A percentile compares a stretch with the other conserved stretches of the same genome.
Conservation (phyloP, 2,113 vertebrate species). For the Neogale vison region DNA sequence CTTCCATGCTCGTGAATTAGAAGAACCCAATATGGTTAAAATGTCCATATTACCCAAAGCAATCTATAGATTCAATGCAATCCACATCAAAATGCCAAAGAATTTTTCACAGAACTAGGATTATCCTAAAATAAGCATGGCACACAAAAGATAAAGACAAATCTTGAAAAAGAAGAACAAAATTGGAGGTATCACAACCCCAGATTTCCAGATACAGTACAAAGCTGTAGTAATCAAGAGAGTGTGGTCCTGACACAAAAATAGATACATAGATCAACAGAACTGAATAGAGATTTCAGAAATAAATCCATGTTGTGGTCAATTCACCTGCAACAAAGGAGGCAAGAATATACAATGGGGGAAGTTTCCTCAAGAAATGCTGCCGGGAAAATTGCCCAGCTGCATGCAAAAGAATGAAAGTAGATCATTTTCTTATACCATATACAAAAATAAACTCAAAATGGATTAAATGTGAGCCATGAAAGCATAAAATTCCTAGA, state of each 20-base stretch:
- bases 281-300: background rate
- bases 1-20: background rate
- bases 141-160: background rate
- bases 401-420: background rate
- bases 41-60: background rate
- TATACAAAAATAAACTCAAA: background rate
- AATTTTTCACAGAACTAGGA: background rate
- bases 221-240: background rate
- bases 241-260: background rate
- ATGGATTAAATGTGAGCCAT: background rate
- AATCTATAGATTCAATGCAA: background rate
- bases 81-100: background rate
- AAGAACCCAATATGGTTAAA: background rate
- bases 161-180: background rate
- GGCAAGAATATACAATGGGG: background rate
- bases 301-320: background rate
- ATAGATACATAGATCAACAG: background rate
- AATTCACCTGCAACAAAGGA: background rate
- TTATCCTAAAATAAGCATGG: background rate
- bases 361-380: background rate
- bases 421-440: background rate
- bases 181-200: background rate
- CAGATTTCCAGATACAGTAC: background rate
- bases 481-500: background rate
- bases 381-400: background rate